Conservation (phyloP, 2,888 invertebrate genomes). For the Trichopria drosophilae region DNA sequence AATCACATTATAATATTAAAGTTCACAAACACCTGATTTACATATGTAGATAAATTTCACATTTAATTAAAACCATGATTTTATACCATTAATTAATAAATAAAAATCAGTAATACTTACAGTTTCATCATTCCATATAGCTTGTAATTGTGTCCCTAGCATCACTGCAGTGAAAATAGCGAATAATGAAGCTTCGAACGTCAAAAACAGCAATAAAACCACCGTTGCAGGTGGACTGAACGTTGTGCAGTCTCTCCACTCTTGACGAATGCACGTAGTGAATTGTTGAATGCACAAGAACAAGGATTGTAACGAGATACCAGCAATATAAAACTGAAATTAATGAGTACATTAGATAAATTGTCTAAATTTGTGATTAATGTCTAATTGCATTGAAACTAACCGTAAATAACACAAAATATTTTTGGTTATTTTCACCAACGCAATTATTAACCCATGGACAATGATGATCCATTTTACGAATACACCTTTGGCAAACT, state of each 20-base stretch:
- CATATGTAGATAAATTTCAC: too few relatives aligned
- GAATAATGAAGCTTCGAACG: slow-evolving; percentile 93
- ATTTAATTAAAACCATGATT: too few relatives aligned
- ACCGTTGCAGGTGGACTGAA: slow-evolving; percentile 96
- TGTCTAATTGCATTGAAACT: slow-evolving; percentile 54
- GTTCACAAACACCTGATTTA: too few relatives aligned
- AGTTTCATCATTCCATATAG: slow-evolving; percentile 98
- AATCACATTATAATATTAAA: too few relatives aligned
- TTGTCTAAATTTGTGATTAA: background rate
- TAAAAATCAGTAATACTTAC: slow-evolving; percentile 65
- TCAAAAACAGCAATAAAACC: slow-evolving; percentile 84
- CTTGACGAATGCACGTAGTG: slow-evolving; percentile 86
- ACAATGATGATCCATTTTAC: slow-evolving; percentile 87
- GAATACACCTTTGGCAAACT: slow-evolving; percentile 85
- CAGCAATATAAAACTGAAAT: slow-evolving; percentile 95
- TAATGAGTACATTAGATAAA: slow-evolving; percentile 6
- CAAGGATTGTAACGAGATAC: slow-evolving; percentile 91
- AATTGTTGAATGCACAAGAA: slow-evolving; percentile 92
- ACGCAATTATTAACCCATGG: slow-evolving; percentile 99
- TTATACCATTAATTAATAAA: too few relatives aligned
- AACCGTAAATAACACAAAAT: slow-evolving; percentile 96
- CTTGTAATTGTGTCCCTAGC: slow-evolving; percentile 94
- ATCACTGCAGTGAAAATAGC: slow-evolving; percentile 97
- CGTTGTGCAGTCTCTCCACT: slow-evolving; percentile 92
- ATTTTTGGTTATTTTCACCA: slow-evolving; percentile 99